Base-by-base conservation (phyloP, 1,140 invertebrate species). In the Micrasema minimum region DNA sequence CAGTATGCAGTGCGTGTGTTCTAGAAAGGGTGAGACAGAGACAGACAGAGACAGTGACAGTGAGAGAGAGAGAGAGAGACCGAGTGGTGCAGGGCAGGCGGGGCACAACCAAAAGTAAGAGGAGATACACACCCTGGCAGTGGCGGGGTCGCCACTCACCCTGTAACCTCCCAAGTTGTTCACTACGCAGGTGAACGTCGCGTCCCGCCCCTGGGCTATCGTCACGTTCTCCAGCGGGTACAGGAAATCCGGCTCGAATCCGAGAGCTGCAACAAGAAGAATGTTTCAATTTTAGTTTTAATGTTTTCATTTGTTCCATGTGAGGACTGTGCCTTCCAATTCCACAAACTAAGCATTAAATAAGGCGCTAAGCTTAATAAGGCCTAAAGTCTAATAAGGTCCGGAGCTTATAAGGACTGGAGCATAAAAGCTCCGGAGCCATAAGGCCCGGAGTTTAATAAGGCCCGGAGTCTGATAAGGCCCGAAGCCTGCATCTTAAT, bases 141-240 rank as follows among this genome's bases (percentile, higher is more conserved):
- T 88, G 86, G 89, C 87, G 86, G 90, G 88, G 85, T 92, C 91
- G 88, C 90, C 90, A 94, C 92, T 93, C 92, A 95, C 93, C 92
- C 92, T 91, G 88, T 94, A 92, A 89, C 92, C 92, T 80, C 93
- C 93, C 79, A 96, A 89, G 88, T 95, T 93, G 86, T 93, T 93
- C 76, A 96, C 93, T 78, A 94, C 91, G 79, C 93, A 95, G 69
- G 93, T 95, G 84, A 96, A 94, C 77, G 91, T 92, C 72, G 93
- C 93, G 82, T 95, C 93, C 76, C 93, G 87, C 57, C 93, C 93
- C 81, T 94, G 92, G 57, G 93, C 88, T 74, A 94, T 91, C 72
- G 93, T 94, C 80, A 95, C 88, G 86, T 95, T 95, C 85, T 93
- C 90, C 86, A 95, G 83, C 38, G 93, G 92, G 78, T 89, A 90